Conservation (phyloP, 2,113 vertebrate species). For the Catharus fuscescens region DNA sequence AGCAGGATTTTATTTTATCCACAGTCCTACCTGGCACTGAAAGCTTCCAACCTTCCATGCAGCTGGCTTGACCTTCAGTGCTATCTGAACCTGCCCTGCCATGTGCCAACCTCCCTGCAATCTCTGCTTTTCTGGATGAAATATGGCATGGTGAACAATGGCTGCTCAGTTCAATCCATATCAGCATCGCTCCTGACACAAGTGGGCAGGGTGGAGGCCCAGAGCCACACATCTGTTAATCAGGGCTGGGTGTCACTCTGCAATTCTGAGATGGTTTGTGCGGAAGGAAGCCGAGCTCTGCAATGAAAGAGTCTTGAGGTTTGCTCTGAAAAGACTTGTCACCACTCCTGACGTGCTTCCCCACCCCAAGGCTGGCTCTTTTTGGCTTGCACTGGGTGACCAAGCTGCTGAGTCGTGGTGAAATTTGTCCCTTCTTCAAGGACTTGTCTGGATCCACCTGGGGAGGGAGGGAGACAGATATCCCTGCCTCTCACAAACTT, state of each 20-base stretch:
- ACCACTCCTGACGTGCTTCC: not conserved
- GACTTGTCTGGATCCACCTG: not conserved
- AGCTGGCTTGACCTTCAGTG: not conserved
- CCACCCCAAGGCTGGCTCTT: not conserved
- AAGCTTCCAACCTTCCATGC: not conserved
- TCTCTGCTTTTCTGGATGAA: not conserved
- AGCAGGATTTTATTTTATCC: not conserved
- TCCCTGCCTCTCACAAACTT: not conserved
- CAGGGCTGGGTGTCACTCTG: not conserved
- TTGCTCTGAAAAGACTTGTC: not conserved
- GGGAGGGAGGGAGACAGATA: not conserved
- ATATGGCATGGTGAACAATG: not conserved
- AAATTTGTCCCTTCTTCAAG: not conserved
- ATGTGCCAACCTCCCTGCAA: not conserved
- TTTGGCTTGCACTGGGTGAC: not conserved
- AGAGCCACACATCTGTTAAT: not conserved
- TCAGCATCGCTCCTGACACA: not conserved
- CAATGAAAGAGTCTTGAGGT: not conserved
- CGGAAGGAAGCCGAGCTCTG: not conserved
- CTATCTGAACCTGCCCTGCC: not conserved
- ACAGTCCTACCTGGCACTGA: not conserved
- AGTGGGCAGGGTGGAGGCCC: not conserved
- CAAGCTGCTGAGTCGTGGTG: fast-evolving
- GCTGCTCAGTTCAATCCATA: not conserved
- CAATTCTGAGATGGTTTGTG: not conserved